Evolutionary conservation across 1,140 invertebrate genomes (phyloP).

Genomic region (Drosophila kanapiae): DNA sequence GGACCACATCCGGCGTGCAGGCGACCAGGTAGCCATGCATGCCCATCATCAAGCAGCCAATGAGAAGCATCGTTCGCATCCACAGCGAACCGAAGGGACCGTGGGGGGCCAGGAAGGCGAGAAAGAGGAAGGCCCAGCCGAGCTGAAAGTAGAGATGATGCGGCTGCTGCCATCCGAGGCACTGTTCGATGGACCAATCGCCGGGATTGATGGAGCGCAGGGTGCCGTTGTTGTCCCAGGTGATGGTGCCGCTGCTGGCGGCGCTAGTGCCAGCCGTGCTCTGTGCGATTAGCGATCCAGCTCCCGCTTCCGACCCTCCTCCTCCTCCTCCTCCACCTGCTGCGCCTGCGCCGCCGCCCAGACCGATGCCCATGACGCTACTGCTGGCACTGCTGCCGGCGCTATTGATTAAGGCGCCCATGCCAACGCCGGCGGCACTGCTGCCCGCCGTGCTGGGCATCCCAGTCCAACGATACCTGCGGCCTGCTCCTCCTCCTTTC

Average conservation of each 20-base stretch:
- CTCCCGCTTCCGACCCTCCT: constrained; percentile 41
- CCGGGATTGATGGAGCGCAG: constrained; percentile 79
- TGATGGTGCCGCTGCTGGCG: constrained; percentile 73
- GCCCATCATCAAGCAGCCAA: constrained; percentile 91
- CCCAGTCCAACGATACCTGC: not conserved
- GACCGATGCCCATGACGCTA: constrained; percentile 55
- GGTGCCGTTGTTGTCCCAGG: constrained; percentile 84
- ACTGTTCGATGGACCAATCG: constrained; percentile 86
- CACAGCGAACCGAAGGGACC: constrained; percentile 92
- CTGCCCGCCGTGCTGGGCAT: constrained; percentile 70
- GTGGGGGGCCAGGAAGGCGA: constrained; percentile 92
- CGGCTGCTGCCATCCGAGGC: constrained; percentile 87
- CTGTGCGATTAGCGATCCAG: constrained; percentile 65
- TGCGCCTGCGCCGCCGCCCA: constrained; percentile 14
- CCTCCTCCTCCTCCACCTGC: constrained; percentile 11
- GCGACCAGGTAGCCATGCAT: constrained; percentile 94
- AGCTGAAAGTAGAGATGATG: constrained; percentile 93
- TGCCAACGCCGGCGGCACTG: constrained; percentile 63
- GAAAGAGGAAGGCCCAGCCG: constrained; percentile 92
- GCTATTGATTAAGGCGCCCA: constrained; percentile 65
- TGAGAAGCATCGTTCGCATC: constrained; percentile 90
- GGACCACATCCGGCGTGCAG: constrained; percentile 93
- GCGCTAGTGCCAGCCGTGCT: constrained; percentile 70
- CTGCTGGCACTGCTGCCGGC: constrained; percentile 58
- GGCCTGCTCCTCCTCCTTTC: not conserved